These are phyloP conservation scores for Venturia canescens DNA, from an alignment of 1,140 invertebrate species.

Conservation along the genomic window DNA sequence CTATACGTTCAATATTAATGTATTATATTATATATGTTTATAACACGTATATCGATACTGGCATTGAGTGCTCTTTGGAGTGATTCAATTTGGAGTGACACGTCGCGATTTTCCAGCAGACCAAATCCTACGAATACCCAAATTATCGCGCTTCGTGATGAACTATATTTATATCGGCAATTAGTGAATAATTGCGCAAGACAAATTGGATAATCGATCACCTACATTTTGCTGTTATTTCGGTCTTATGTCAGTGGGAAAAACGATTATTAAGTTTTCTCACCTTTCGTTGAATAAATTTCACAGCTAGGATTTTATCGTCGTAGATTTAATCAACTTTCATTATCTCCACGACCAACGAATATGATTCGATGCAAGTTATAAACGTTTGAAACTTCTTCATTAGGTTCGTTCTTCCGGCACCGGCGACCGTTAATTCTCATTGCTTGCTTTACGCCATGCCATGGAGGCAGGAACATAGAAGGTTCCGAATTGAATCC, in stretches of 20 bases:
- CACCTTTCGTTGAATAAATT: neutral
- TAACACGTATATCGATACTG: neutral
- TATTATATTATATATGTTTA: neutral
- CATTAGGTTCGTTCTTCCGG: neutral
- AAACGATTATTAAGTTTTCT: neutral
- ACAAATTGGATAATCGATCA: neutral
- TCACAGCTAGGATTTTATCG: neutral
- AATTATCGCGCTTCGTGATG: neutral
- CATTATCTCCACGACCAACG: neutral
- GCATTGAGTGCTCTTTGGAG: neutral
- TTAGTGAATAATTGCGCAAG: neutral
- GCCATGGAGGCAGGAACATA: neutral
- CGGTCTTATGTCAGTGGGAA: neutral
- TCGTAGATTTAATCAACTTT: neutral
- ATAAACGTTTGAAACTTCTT: neutral
- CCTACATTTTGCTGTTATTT: neutral
- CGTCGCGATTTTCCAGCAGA: neutral
- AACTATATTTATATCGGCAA: neutral
- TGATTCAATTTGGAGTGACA: constrained; percentile 15
- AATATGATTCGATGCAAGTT: neutral
- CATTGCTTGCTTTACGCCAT: neutral
- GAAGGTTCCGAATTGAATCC: neutral
- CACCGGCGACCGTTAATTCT: neutral
- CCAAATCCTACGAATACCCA: neutral
- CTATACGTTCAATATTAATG: neutral